Evolutionary conservation across 2,797 vertebrate species (phyloP).

Genomic region (Cebuella pygmaea): DNA sequence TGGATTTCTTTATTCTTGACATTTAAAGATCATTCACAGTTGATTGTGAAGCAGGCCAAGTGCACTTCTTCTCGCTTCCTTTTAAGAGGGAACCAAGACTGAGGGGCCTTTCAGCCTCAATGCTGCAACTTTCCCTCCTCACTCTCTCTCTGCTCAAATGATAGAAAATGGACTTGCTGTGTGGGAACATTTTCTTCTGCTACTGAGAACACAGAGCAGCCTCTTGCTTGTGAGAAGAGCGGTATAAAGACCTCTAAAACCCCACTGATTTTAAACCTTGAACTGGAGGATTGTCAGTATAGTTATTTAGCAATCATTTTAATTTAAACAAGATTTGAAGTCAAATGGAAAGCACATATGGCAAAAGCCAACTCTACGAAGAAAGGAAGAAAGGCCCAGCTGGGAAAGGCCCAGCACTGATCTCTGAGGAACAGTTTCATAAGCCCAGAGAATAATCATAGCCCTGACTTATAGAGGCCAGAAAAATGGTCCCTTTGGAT

Average conservation of each 20-base stretch:
- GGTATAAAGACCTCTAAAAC: not conserved
- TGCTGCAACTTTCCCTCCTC: not conserved
- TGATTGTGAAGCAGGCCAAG: not conserved
- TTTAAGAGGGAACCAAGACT: not conserved
- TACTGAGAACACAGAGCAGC: not conserved
- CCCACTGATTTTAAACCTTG: not conserved
- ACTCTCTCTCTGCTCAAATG: not conserved
- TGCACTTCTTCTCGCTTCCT: not conserved
- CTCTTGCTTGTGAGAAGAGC: not conserved
- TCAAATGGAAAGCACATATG: not conserved
- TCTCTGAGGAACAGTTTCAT: not conserved
- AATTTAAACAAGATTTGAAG: not conserved
- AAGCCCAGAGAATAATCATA: not conserved
- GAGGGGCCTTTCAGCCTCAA: not conserved
- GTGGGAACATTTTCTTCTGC: not conserved
- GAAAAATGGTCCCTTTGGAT: not conserved
- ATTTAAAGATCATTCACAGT: not conserved
- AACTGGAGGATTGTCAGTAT: too few species aligned
- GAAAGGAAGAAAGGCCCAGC: not conserved
- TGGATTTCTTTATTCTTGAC: conserved; percentile 45
- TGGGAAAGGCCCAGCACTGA: not conserved
- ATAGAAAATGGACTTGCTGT: not conserved
- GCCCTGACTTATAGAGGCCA: not conserved
- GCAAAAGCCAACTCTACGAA: not conserved
- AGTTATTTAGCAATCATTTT: not conserved